A percentile compares a stretch with the other conserved stretches of the same genome.
phyloP scores from a whole-genome alignment of 2,888 invertebrate species.

The Cephus rjabovi region DNA sequence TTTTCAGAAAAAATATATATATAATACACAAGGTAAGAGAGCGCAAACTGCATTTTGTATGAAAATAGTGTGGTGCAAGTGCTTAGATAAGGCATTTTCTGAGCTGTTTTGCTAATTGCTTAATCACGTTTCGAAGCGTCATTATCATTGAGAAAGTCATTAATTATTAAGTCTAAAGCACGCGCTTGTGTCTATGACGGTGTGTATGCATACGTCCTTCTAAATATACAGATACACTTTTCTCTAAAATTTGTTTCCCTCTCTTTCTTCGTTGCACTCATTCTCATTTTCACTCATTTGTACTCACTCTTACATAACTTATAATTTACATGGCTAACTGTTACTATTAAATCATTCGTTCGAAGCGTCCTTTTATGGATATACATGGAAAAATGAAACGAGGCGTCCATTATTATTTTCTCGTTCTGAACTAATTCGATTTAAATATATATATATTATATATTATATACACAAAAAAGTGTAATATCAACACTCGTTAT shows the following conservation, averaged over 20 bases:
- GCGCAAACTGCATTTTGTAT: no score
- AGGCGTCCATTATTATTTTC: not conserved
- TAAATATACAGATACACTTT: conserved; percentile 19
- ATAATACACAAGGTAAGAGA: no score
- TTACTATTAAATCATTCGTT: not conserved
- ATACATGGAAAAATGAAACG: not conserved
- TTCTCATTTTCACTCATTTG: conserved; percentile 5
- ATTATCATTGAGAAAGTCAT: no score
- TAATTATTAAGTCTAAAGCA: no score
- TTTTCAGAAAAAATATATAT: no score
- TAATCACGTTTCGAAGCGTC: not conserved
- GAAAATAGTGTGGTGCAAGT: no score
- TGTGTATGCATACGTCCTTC: not conserved
- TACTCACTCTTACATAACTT: conserved; percentile 20
- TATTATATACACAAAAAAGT: not conserved
- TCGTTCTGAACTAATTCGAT: not conserved
- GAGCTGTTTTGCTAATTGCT: not conserved
- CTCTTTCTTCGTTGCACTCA: not conserved
- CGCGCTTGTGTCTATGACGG: no score
- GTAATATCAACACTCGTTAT: not conserved
- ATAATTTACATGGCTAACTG: not conserved
- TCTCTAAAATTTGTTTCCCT: not conserved
- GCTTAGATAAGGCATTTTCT: no score
- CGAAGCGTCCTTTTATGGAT: not conserved
- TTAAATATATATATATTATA: no score